Conservation (phyloP, 2,888 invertebrate species). For the Nemotelus nigrinus region DNA sequence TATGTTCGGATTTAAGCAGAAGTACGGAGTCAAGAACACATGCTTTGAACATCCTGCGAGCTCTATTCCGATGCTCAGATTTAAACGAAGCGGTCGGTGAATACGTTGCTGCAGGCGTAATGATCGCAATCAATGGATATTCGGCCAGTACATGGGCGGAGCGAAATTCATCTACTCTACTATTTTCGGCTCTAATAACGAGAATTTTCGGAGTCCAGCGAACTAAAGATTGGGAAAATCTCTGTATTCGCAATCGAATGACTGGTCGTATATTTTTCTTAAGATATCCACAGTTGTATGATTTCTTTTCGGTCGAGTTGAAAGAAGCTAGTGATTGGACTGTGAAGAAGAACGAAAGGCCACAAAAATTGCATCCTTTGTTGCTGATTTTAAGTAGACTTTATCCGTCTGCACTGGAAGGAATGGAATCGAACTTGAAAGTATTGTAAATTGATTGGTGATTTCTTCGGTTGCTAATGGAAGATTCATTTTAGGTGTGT, state of each 20-base stretch:
- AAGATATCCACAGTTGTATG: conserved; percentile 69
- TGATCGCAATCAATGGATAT: conserved; percentile 79
- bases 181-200: conserved; percentile 84
- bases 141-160: conserved; percentile 81
- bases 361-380: conserved; percentile 76
- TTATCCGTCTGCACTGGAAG: conserved; percentile 79
- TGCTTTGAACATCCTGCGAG: conserved; percentile 86
- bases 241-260: conserved; percentile 75
- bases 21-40: conserved; percentile 73
- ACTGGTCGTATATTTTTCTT: conserved; percentile 84
- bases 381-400: conserved; percentile 81
- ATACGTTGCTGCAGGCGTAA: conserved; percentile 76
- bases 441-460: conserved; percentile 60
- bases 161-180: conserved; percentile 85
- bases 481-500: conserved; percentile 66
- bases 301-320: conserved; percentile 67
- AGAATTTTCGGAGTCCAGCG: conserved; percentile 88
- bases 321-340: conserved; percentile 56
- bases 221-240: conserved; percentile 68
- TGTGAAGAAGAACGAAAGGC: conserved; percentile 59
- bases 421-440: conserved; percentile 74
- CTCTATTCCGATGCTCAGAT: conserved; percentile 79
- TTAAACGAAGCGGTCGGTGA: conserved; percentile 77
- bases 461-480: not conserved
- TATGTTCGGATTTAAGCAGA: conserved; percentile 54